Evolutionary conservation across 2,888 invertebrate species (phyloP).

Genomic region (Acrocyrtus sp.): DNA sequence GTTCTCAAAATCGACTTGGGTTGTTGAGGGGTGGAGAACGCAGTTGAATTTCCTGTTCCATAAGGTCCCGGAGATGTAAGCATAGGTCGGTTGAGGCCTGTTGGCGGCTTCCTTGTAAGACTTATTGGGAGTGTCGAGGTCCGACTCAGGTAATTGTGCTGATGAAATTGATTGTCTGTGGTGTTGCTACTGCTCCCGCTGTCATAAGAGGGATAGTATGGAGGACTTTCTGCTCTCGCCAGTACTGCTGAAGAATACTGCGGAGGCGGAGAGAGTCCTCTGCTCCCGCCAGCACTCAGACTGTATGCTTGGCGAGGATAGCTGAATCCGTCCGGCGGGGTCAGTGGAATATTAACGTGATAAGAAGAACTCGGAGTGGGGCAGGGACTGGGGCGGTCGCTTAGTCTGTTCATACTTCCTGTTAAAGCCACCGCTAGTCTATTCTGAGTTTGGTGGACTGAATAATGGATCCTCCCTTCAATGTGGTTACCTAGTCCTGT

Average conservation of each 20-base stretch:
- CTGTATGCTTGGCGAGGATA: constrained; percentile 19
- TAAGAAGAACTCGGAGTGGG: constrained; percentile 9
- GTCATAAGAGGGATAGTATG: constrained; percentile 27
- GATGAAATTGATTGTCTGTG: constrained; percentile 6
- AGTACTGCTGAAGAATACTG: constrained; percentile 13
- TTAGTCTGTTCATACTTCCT: constrained; percentile 26
- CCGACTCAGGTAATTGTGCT: constrained; percentile 29
- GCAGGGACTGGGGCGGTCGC: constrained; percentile 18
- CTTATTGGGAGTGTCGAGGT: constrained; percentile 26
- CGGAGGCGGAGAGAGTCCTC: constrained; percentile 7
- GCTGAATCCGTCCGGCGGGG: constrained; percentile 23
- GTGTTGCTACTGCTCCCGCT: neutral
- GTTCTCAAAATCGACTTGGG: constrained; percentile 29
- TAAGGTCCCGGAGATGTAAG: constrained; percentile 21
- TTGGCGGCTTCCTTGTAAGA: constrained; percentile 15
- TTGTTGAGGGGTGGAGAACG: constrained; percentile 5
- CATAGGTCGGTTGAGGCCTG: neutral
- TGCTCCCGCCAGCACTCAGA: neutral
- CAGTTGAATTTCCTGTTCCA: no score
- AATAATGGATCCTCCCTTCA: constrained; percentile 22
- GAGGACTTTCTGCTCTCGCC: constrained; percentile 12
- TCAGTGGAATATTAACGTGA: constrained; percentile 28
- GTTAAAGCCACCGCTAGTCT: constrained; percentile 19
- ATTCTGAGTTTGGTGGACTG: constrained; percentile 29
- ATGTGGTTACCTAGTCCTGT: neutral